Evolutionary conservation across 2,888 invertebrate species (phyloP).

Genomic region (Dusona sp.): DNA sequence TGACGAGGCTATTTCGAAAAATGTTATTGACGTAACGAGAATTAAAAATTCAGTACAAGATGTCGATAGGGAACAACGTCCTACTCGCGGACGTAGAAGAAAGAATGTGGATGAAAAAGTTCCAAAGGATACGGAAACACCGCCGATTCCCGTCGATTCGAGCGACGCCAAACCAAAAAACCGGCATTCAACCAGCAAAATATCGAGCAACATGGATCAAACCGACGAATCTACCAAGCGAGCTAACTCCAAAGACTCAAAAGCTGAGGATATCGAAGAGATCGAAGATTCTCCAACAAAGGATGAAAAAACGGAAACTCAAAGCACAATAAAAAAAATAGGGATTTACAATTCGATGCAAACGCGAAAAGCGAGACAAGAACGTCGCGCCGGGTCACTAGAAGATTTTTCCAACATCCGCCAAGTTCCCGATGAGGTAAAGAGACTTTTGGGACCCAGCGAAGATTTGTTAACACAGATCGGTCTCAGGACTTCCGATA

Average conservation of each 20-base stretch:
- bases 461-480: constrained; percentile 73
- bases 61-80: constrained; percentile 28
- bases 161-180: constrained; percentile 45
- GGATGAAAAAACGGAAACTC: constrained; percentile 49
- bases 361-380: constrained; percentile 64
- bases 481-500: constrained; percentile 67
- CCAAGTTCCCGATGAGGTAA: constrained; percentile 74
- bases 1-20: constrained; percentile 67
- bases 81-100: constrained; percentile 59
- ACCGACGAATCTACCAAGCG: constrained; percentile 60
- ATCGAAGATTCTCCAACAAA: constrained; percentile 52
- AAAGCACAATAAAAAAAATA: constrained; percentile 39
- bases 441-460: constrained; percentile 73
- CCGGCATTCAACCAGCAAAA: constrained; percentile 54
- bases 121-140: constrained; percentile 32
- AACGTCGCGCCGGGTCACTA: constrained; percentile 65
- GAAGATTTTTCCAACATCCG: constrained; percentile 69
- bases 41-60: constrained; percentile 54
- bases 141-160: constrained; percentile 9
- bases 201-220: constrained; percentile 57
- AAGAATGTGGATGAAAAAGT: constrained; percentile 57
- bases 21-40: constrained; percentile 59
- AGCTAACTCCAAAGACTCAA: constrained; percentile 59
- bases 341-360: constrained; percentile 41
- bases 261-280: constrained; percentile 28